A percentile compares a stretch with the other conserved stretches of the same genome.
phyloP scores from a whole-genome alignment of 2,888 invertebrate genomes.

The Merodon equestris region DNA sequence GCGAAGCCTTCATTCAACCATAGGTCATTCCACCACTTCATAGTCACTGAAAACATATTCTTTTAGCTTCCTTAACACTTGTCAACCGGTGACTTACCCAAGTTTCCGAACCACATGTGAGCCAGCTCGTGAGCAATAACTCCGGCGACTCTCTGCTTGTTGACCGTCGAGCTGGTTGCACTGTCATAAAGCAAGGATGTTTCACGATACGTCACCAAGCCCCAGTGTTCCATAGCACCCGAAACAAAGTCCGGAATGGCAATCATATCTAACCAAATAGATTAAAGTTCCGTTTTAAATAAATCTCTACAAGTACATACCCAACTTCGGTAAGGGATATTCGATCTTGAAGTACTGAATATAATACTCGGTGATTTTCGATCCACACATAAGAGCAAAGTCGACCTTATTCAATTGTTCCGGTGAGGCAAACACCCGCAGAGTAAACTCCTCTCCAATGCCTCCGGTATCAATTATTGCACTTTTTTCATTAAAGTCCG shows the following conservation, averaged over 20 bases:
- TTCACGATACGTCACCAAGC: constrained; percentile 94
- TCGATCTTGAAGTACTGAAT: constrained; percentile 90
- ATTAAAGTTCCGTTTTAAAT: neutral
- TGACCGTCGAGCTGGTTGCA: constrained; percentile 85
- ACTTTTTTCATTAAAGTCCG: constrained; percentile 86
- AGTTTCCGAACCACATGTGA: constrained; percentile 96
- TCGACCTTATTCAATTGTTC: constrained; percentile 87
- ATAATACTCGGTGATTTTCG: constrained; percentile 88
- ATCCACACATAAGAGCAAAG: constrained; percentile 87
- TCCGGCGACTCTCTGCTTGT: constrained; percentile 87
- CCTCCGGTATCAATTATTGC: constrained; percentile 80
- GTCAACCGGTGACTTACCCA: constrained; percentile 81
- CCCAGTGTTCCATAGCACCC: constrained; percentile 99
- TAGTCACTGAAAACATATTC: constrained; percentile 83
- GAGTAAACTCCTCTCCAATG: constrained; percentile 82
- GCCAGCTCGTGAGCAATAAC: constrained; percentile 96
- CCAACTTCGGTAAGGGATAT: constrained; percentile 94
- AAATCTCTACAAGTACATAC: constrained; percentile 78
- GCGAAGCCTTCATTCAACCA: constrained; percentile 98
- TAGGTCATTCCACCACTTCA: constrained; percentile 96
- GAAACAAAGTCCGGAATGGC: constrained; percentile 79
- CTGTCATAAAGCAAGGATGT: constrained; percentile 89
- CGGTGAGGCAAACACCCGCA: constrained; percentile 88
- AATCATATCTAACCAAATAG: constrained; percentile 74
- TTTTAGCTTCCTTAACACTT: neutral